Conservation (phyloP, 2,888 invertebrate genomes). For the Melanchra persicariae region DNA sequence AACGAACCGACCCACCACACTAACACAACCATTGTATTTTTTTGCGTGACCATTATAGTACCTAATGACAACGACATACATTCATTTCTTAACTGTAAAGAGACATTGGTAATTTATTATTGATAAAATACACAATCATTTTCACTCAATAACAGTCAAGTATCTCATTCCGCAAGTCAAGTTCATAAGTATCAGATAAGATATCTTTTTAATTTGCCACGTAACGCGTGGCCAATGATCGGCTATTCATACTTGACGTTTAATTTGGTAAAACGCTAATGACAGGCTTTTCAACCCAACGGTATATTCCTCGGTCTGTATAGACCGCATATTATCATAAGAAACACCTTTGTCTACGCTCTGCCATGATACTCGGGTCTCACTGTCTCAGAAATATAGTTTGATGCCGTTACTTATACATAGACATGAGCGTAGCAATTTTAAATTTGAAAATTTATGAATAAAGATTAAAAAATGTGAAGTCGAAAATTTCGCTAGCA, state of each 20-base stretch:
- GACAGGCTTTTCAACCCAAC: constrained; percentile 66
- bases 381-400: constrained; percentile 26
- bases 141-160: constrained; percentile 47
- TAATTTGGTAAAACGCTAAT: constrained; percentile 66
- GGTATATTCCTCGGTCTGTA: constrained; percentile 64
- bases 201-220: constrained; percentile 49
- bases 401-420: constrained; percentile 50
- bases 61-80: constrained; percentile 59
- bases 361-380: constrained; percentile 2
- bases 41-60: constrained; percentile 67
- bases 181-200: constrained; percentile 58
- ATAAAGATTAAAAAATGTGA: background rate
- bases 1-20: constrained; percentile 78
- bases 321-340: constrained; percentile 47
- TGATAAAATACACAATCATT: constrained; percentile 58
- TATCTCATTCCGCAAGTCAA: constrained; percentile 51
- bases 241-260: constrained; percentile 60
- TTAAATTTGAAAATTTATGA: constrained; percentile 13
- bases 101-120: constrained; percentile 60
- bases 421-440: constrained; percentile 13
- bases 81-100: constrained; percentile 68
- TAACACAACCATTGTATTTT: constrained; percentile 74
- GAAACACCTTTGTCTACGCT: constrained; percentile 44
- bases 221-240: constrained; percentile 47
- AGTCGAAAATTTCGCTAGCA: background rate